Conservation (phyloP, 30 jellyfish, hydroid and myxozoan genomes). For the Aurelia sp. region DNA sequence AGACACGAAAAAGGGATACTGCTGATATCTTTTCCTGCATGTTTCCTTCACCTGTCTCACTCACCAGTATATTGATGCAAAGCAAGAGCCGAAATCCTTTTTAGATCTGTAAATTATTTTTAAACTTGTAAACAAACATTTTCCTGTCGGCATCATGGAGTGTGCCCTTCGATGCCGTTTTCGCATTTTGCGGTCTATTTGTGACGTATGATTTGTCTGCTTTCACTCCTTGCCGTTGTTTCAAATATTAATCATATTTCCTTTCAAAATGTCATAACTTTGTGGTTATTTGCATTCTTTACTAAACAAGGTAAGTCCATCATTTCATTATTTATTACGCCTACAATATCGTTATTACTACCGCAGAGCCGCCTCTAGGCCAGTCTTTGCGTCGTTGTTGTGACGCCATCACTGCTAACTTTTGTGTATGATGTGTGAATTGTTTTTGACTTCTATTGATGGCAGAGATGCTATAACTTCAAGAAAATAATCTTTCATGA, state of each 20-base stretch:
- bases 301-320: background rate
- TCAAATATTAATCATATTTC: background rate
- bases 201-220: background rate
- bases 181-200: background rate
- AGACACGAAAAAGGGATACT: no score
- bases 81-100: background rate
- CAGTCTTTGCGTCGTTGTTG: no score
- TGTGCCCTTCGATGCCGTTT: background rate
- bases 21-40: no score
- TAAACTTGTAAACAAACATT: conserved; percentile 8
- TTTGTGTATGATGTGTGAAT: no score
- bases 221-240: background rate
- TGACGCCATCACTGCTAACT: no score
- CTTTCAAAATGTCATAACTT: background rate
- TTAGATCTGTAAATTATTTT: conserved; percentile 3
- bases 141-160: conserved; percentile 26
- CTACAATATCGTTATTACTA: background rate
- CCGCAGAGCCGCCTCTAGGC: conserved; percentile 3
- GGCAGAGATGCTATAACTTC: no score
- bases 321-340: background rate
- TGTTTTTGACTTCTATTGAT: no score
- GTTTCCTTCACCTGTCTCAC: no score
- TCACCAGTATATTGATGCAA: no score
- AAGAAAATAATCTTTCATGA: no score
- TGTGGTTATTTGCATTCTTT: background rate